Percentiles rank a stretch among this genome's conserved stretches.
phyloP scores from a whole-genome alignment of 2,113 vertebrate genomes.

The Sorex fumeus region DNA sequence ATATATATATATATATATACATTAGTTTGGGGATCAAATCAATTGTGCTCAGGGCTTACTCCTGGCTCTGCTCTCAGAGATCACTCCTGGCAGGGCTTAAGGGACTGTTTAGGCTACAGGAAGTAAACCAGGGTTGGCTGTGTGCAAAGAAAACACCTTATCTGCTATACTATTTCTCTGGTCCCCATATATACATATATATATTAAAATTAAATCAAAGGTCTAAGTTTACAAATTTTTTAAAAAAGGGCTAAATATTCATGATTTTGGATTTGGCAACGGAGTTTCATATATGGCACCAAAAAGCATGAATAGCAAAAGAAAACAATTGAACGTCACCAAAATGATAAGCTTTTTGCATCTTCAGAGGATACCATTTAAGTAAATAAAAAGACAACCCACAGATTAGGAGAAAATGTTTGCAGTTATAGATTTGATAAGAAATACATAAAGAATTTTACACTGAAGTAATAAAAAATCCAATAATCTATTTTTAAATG shows the following conservation, averaged over 20 bases:
- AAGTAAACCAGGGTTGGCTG: no score
- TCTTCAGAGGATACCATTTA: background rate
- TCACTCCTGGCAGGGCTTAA: no score
- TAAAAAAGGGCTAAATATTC: background rate
- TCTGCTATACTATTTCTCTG: no score
- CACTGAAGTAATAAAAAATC: background rate
- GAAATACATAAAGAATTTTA: background rate
- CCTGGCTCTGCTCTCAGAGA: no score
- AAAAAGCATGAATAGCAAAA: background rate
- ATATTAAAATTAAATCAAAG: background rate
- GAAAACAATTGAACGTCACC: background rate
- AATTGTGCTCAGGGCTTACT: no score
- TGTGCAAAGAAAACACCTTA: no score
- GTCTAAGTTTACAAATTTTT: background rate
- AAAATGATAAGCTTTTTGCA: constrained; percentile 40
- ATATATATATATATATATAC: no score
- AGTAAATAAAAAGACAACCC: constrained; percentile 28
- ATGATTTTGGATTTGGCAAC: background rate
- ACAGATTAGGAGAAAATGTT: background rate
- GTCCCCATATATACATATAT: background rate
- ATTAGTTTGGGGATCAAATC: no score
- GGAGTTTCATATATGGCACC: background rate
- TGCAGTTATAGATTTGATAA: background rate
- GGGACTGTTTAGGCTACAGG: no score
- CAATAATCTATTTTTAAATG: constrained; percentile 28